Percentiles rank a stretch among this genome's conserved stretches.
Conservation (phyloP, 2,797 vertebrate species). For the Arnoldichthys spilopterus region DNA sequence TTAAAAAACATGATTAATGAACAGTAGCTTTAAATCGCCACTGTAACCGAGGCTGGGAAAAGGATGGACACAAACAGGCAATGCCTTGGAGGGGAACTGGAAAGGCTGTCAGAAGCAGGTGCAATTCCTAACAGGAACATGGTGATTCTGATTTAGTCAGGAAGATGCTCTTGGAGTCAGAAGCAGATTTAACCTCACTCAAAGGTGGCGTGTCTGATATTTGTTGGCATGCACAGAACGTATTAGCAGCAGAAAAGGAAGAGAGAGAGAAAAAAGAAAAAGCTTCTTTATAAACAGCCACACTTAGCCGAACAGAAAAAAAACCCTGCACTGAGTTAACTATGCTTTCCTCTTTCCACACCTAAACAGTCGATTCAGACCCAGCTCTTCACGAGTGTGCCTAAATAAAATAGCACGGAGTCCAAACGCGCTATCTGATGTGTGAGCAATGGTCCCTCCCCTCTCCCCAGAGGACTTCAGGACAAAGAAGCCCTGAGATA, state of each 20-base stretch:
- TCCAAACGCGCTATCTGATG: slow-evolving; percentile 2
- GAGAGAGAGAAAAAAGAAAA: background rate
- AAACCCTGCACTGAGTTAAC: background rate
- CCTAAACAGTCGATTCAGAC: background rate
- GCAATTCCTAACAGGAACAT: background rate
- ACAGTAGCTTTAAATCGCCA: slow-evolving; percentile 19
- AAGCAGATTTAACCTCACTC: background rate
- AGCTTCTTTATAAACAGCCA: background rate
- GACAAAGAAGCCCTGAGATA: slow-evolving; percentile 42
- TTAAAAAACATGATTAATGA: slow-evolving; percentile 41
- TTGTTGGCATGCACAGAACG: background rate
- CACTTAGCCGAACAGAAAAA: background rate
- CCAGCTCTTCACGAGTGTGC: background rate
- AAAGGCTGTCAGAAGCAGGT: slow-evolving; percentile 22
- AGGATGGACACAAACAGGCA: slow-evolving; percentile 21
- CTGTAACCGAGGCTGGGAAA: slow-evolving; percentile 14
- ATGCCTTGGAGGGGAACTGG: background rate
- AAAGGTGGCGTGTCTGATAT: background rate
- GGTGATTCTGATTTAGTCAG: slow-evolving; percentile 6
- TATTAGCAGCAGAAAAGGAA: background rate
- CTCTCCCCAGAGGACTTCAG: background rate
- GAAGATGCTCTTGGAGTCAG: background rate
- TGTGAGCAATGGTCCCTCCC: slow-evolving; percentile 12
- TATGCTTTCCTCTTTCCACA: background rate
- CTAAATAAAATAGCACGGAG: slow-evolving; percentile 19